phyloP scores from a whole-genome alignment of 2,797 vertebrate genomes.

The Onychomys arenicola region DNA sequence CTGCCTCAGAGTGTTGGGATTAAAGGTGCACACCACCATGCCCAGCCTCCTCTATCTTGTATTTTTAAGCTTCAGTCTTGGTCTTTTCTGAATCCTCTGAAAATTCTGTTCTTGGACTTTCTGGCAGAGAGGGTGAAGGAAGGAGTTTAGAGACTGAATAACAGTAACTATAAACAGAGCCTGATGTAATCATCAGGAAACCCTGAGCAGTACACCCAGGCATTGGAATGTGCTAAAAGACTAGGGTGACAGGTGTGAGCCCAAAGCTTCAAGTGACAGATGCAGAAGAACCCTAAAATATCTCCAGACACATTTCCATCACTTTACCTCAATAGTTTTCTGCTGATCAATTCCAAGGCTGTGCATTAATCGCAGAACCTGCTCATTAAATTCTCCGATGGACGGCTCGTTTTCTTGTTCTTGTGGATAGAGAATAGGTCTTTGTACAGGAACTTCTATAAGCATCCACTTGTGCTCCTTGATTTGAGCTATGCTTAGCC shows the following conservation, averaged over 20 bases:
- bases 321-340: constrained; percentile 96
- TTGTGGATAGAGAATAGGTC: constrained; percentile 94
- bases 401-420: constrained; percentile 90
- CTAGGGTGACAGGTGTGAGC: not conserved
- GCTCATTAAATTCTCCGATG: constrained; percentile 96
- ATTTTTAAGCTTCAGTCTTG: not conserved
- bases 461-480: constrained; percentile 99
- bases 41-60: not conserved
- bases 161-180: constrained; percentile 33
- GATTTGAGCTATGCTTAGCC: constrained; percentile 96
- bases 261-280: not conserved
- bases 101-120: not conserved
- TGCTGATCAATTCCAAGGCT: constrained; percentile 99
- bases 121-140: not conserved
- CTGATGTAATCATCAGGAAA: not conserved
- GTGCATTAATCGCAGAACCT: constrained; percentile 98
- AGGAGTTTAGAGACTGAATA: constrained; percentile 17
- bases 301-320: not conserved
- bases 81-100: constrained; percentile 22
- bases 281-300: not conserved
- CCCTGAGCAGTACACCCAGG: not conserved
- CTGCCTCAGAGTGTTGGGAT: not conserved
- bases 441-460: constrained; percentile 94
- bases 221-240: not conserved
- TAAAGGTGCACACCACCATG: not conserved